These are phyloP conservation scores for Cyanoliseus patagonus DNA, from an alignment of 2,113 vertebrate species.

Conservation along the genomic window DNA sequence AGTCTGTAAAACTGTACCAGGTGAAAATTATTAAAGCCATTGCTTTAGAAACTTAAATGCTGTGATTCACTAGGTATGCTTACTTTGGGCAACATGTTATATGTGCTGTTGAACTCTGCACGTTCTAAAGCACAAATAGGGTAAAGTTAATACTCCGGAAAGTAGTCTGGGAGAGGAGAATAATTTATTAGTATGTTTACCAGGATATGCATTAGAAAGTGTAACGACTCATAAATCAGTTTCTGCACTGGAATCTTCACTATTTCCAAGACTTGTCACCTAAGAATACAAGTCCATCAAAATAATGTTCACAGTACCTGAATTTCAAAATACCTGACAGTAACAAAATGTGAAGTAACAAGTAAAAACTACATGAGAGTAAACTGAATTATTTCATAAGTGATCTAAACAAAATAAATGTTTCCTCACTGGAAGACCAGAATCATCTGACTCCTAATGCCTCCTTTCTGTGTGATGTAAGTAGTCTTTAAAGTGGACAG, in stretches of 20 bases:
- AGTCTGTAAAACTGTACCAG: neutral
- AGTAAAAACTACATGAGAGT: neutral
- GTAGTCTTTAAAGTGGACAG: neutral
- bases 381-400: neutral
- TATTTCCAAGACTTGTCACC: neutral
- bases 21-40: neutral
- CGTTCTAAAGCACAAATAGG: accelerated
- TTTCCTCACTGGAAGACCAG: neutral
- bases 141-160: neutral
- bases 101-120: neutral
- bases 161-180: neutral
- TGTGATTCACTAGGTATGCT: neutral
- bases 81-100: neutral
- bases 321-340: neutral
- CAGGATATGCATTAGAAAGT: neutral
- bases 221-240: neutral
- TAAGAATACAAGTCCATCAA: neutral
- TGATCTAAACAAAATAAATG: neutral
- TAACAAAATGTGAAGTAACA: neutral
- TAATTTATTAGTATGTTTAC: neutral
- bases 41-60: neutral
- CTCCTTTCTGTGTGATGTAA: neutral
- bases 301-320: neutral
- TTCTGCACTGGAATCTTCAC: neutral
- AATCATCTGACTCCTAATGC: neutral